Percentiles rank a stretch among this genome's conserved stretches.
phyloP scores from a whole-genome alignment of 2,888 invertebrate genomes.

The Eupithecia exiguata region DNA sequence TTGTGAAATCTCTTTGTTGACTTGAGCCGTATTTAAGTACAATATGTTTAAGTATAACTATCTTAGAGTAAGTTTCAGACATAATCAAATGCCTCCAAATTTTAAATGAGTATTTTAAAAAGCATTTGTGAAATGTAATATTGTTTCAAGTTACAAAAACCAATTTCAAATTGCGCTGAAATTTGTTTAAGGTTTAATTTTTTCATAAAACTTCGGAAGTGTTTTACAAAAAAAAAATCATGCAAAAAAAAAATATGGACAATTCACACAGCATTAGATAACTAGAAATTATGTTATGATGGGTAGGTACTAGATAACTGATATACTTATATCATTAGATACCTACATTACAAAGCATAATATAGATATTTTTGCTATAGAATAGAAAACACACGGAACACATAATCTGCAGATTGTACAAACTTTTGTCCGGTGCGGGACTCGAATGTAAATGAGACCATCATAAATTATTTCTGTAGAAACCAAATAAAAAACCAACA shows the following conservation, averaged over 20 bases:
- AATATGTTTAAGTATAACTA: no score
- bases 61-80: no score
- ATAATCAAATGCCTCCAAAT: no score
- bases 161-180: not conserved
- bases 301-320: no score
- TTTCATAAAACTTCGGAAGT: not conserved
- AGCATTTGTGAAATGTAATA: constrained; percentile 10
- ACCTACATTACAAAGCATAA: no score
- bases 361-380: no score
- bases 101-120: not conserved
- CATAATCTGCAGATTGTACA: no score
- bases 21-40: constrained; percentile 21
- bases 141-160: constrained; percentile 3
- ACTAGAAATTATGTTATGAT: no score
- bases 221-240: not conserved
- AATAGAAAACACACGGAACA: no score
- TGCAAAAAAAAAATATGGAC: not conserved
- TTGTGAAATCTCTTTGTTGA: constrained; percentile 45
- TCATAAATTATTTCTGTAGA: not conserved
- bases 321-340: no score
- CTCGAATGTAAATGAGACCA: not conserved
- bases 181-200: not conserved
- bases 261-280: no score
- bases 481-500: not conserved
- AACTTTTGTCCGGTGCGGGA: not conserved